Evolutionary conservation across 2,113 vertebrate species (phyloP).

Genomic region (Sinocyclocheilus grahami): DNA sequence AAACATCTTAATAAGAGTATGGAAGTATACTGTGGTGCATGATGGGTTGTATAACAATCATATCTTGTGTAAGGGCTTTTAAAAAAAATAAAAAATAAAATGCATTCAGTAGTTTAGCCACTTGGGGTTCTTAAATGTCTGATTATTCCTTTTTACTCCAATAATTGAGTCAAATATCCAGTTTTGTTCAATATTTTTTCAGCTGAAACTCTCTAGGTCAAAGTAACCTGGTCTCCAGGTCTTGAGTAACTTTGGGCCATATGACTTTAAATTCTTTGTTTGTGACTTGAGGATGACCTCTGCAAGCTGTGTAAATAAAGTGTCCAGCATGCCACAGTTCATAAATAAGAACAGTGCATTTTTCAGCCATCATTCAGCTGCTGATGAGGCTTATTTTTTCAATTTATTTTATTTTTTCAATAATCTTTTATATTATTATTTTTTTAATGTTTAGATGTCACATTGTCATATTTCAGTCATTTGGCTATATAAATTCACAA

Average conservation of each 20-base stretch:
- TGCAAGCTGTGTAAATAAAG: slow-evolving; percentile 21
- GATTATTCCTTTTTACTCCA: not conserved
- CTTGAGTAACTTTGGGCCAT: not conserved
- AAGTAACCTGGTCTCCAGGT: not conserved
- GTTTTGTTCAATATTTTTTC: not conserved
- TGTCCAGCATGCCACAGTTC: too few species aligned
- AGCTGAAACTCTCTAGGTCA: not conserved
- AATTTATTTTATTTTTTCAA: too few species aligned
- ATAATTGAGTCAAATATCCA: not conserved
- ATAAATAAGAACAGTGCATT: not conserved
- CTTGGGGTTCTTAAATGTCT: not conserved
- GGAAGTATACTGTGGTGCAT: too few species aligned
- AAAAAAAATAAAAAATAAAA: not conserved
- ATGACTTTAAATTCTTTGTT: slow-evolving; percentile 9
- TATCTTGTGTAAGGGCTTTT: not conserved
- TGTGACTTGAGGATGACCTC: slow-evolving; percentile 1
- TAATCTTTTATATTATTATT: too few species aligned
- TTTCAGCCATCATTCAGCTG: not conserved
- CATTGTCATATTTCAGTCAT: not conserved
- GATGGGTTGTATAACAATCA: too few species aligned
- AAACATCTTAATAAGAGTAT: too few species aligned
- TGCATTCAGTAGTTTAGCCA: not conserved
- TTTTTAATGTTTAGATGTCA: too few species aligned
- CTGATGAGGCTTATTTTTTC: too few species aligned
- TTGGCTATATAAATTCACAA: not conserved